These are phyloP conservation scores for Bombylius discolor DNA, from an alignment of 2,888 invertebrate genomes.

Conservation along the genomic window DNA sequence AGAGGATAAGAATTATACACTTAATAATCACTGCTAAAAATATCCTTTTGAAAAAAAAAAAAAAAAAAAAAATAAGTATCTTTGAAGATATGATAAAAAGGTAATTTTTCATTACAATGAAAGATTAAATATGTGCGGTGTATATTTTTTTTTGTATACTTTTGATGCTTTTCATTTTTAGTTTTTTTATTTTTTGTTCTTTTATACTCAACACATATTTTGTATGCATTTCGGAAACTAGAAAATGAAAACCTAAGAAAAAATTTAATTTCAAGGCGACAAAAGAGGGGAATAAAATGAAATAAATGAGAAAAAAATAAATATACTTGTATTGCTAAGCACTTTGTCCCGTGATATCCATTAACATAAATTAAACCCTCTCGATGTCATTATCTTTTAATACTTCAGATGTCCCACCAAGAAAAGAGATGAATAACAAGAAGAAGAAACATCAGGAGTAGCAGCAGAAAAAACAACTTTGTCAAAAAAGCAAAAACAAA, in stretches of 20 bases:
- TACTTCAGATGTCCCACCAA: neutral
- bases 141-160: neutral
- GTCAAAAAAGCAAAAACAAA: no score
- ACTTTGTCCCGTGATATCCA: neutral
- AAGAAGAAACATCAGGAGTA: no score
- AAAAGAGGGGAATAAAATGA: neutral
- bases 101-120: neutral
- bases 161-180: no score
- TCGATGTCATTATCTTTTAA: neutral
- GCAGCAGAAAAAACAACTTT: no score
- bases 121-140: neutral
- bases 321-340: neutral
- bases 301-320: neutral
- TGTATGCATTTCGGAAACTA: no score
- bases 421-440: neutral
- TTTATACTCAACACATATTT: no score
- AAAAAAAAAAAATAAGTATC: neutral
- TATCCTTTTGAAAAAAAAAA: neutral
- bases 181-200: no score
- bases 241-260: no score
- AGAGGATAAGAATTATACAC: neutral
- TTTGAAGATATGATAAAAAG: neutral
- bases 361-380: neutral
- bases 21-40: neutral
- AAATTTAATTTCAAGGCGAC: no score